Base-by-base conservation (phyloP, 2,797 vertebrate species). In the Pangasius djambal region DNA sequence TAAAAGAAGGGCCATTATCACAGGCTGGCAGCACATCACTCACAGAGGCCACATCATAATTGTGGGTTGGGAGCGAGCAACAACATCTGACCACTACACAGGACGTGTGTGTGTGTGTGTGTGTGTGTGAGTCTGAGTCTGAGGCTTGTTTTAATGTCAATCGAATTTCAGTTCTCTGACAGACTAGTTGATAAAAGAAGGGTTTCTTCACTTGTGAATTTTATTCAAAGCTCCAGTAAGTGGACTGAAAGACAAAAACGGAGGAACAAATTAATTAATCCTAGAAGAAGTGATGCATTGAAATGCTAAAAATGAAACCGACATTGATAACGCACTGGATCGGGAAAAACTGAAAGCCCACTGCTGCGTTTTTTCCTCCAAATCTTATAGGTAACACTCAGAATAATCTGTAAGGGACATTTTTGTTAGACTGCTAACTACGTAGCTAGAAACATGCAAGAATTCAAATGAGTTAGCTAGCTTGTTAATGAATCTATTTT, bases 1-100 rank as follows among this genome's bases (percentile, higher is more conserved):
- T 88, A 89, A 90, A 88, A 91, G 86, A 90, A 88, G 85, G 63
- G 61, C n/a, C 82, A 92, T 92, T 91, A 91, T 91, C 92, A 91
- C 67, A 91, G 67, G 61, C 88, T 85, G 89, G 87, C 88, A 83
- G 90, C 87, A 88, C 87, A 89, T 79, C 86, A 61, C 90, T 90
- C 91, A 91, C 90, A 90, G 31, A 61, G 89, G 84, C 69, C 88
- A 86, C 85, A 90, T 90, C 85, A 87, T 85, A 86, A 61, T 83
- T 86, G 72, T 75, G 85, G 88, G 88, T 70, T 86, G 86, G 69
- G 63, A 77, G n/a, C 40, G 31, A 79, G 65, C 67, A 59, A 50
- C 77, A 40, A 70, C 31, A 15, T 88, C 83, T 89, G 77, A 91
- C 89, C 89, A 91, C 79, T 79, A 86, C 86, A 75, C 86, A 87